Conservation (phyloP, 1,140 invertebrate species). For the Octopus sinensis region DNA sequence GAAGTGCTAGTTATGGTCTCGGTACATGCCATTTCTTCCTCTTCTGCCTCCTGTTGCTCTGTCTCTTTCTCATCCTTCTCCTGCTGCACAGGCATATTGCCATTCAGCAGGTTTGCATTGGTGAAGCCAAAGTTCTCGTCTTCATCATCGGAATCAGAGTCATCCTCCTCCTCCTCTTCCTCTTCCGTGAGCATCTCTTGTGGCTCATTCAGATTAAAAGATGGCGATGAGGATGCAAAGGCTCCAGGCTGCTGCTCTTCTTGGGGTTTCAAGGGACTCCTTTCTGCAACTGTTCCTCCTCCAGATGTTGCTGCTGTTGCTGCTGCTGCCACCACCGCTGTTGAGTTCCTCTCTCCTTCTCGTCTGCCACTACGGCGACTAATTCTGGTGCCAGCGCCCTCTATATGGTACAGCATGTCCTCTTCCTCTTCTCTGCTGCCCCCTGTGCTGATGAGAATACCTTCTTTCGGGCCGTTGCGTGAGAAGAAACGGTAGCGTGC, state of each 20-base stretch:
- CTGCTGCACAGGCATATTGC: not conserved
- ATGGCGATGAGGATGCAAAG: no score
- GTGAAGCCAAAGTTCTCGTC: conserved; percentile 5
- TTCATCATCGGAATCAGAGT: not conserved
- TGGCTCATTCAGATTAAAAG: no score
- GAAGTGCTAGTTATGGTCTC: conserved; percentile 16
- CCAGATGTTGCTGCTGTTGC: not conserved
- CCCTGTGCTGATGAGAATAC: conserved; percentile 6
- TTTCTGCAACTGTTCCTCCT: not conserved
- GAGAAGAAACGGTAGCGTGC: not conserved
- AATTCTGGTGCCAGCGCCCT: conserved; percentile 20
- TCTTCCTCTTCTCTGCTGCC: conserved; percentile 22
- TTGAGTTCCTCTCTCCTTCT: not conserved
- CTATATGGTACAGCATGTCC: conserved; percentile 21
- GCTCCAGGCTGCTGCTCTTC: not conserved
- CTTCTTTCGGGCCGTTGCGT: not conserved
- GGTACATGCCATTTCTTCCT: conserved; percentile 15
- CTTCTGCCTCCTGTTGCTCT: conserved; percentile 10
- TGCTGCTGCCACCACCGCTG: not conserved
- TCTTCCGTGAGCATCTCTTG: no score
- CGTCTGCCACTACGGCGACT: no score
- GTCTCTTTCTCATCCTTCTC: conserved; percentile 19
- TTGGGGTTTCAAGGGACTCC: not conserved
- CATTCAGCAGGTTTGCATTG: not conserved
- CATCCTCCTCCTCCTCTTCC: not conserved